Conservation (phyloP, 2,113 vertebrate genomes). For the Entomyzon cyanotis region DNA sequence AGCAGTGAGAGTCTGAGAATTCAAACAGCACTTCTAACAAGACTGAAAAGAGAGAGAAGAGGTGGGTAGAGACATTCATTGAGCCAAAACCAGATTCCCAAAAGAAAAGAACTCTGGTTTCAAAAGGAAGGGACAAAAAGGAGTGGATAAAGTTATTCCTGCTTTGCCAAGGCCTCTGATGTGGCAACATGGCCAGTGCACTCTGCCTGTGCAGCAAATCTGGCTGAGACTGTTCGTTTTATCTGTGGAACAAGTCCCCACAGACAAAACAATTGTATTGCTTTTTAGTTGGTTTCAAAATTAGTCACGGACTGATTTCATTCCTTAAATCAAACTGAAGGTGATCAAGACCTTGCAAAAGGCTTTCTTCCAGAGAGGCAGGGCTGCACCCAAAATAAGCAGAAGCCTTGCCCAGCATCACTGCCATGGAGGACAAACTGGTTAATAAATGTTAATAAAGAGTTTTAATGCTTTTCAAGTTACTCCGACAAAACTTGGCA, state of each 20-base stretch:
- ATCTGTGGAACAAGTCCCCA: background rate
- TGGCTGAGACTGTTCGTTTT: background rate
- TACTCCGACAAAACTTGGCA: background rate
- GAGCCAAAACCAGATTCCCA: background rate
- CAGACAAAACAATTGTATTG: background rate
- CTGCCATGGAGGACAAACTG: background rate
- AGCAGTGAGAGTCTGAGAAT: background rate
- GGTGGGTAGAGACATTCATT: background rate
- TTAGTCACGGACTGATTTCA: background rate
- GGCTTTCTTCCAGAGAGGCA: background rate
- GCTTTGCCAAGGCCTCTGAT: background rate
- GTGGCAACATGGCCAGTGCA: background rate
- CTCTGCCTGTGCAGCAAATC: background rate
- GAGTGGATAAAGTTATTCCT: background rate
- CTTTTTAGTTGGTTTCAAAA: background rate
- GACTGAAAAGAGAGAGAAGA: background rate
- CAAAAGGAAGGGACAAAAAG: background rate
- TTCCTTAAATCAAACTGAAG: background rate
- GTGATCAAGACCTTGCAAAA: background rate
- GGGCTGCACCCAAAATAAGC: background rate
- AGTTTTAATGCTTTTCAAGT: conserved; percentile 1
- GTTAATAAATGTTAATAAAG: background rate
- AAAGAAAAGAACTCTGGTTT: background rate
- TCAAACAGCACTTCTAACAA: background rate
- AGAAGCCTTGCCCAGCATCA: background rate